Conservation (phyloP, 1,140 invertebrate genomes). For the Pseudomyrmex dendroicus region DNA sequence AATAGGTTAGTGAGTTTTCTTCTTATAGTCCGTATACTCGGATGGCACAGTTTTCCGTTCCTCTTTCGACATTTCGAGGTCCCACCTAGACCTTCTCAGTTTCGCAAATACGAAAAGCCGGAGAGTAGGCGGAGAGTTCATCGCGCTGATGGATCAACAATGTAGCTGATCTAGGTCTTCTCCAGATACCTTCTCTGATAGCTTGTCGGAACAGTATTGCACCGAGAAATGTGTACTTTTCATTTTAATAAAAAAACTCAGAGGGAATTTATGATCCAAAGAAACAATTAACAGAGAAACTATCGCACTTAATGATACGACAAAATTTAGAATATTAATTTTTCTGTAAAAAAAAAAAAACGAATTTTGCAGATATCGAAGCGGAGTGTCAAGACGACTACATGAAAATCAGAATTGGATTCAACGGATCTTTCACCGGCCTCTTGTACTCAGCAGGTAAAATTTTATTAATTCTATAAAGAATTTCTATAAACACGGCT, state of each 20-base stretch:
- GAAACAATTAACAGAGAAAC: background rate
- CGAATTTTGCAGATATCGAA: conserved; percentile 91
- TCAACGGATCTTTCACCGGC: conserved; percentile 96
- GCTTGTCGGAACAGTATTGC: conserved; percentile 15
- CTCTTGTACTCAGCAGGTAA: conserved; percentile 95
- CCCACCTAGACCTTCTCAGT: conserved; percentile 49
- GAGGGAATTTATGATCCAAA: background rate
- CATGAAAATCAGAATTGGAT: conserved; percentile 96
- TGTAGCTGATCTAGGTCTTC: conserved; percentile 21
- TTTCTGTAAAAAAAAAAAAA: background rate
- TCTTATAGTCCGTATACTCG: background rate
- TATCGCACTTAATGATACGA: background rate
- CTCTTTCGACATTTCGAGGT: conserved; percentile 28
- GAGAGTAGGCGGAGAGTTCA: background rate
- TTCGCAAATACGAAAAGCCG: conserved; percentile 35
- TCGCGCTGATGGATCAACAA: conserved; percentile 43
- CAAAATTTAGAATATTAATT: conserved; percentile 18
- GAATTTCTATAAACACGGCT: background rate
- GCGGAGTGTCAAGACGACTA: conserved; percentile 98
- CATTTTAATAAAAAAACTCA: background rate
- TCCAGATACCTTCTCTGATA: background rate
- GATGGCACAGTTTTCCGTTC: conserved; percentile 21
- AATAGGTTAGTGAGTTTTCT: background rate
- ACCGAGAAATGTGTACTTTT: background rate
- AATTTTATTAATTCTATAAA: background rate